A percentile compares a stretch with the other conserved stretches of the same genome.
phyloP scores from a whole-genome alignment of 2,113 vertebrate genomes.

The Rhea pennata region DNA sequence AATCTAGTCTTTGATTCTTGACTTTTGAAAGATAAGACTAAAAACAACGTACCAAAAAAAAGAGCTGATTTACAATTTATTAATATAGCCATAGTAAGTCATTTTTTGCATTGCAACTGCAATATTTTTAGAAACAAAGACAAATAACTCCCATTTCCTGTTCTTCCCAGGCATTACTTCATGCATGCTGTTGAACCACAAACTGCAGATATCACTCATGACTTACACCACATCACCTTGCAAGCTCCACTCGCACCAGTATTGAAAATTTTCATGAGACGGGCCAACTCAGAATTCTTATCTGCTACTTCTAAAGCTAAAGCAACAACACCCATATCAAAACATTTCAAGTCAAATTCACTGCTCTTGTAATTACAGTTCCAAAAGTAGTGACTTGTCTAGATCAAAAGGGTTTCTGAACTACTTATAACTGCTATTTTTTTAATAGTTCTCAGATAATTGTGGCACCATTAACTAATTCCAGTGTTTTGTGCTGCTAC shows the following conservation, averaged over 20 bases:
- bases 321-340: background rate
- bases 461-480: background rate
- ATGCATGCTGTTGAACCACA: conserved; percentile 6
- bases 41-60: background rate
- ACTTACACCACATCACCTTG: conserved; percentile 3
- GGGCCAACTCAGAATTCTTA: background rate
- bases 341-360: background rate
- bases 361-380: background rate
- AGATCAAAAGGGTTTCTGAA: background rate
- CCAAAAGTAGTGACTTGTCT: background rate
- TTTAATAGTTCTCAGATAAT: conserved; percentile 15
- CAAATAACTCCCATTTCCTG: conserved; percentile 58
- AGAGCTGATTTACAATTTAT: background rate
- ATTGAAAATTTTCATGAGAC: background rate
- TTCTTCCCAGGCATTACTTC: background rate
- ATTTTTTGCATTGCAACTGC: background rate
- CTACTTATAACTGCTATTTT: background rate
- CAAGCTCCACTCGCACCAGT: conserved; percentile 21
- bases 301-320: background rate
- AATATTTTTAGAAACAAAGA: conserved; percentile 49
- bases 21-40: background rate
- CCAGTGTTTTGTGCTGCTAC: background rate
- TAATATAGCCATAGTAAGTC: background rate
- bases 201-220: background rate
- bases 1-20: background rate